Base-by-base conservation (phyloP, 2,797 vertebrate genomes). In the Eremophila alpestris region DNA sequence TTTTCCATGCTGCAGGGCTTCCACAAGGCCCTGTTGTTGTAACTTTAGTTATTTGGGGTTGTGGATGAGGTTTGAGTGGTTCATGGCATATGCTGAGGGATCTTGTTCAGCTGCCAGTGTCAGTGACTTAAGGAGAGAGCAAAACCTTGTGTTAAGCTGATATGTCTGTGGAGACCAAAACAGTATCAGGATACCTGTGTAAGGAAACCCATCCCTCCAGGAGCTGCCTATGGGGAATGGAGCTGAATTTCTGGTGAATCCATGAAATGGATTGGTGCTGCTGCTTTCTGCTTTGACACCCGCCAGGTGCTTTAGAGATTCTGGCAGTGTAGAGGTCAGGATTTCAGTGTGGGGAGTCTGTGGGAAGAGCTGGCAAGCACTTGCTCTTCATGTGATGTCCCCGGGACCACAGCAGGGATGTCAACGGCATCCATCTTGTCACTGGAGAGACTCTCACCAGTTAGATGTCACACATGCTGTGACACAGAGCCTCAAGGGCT, bases 371-470 rank as follows among this genome's bases (percentile, higher is more conserved):
- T 32, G 48, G 16, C 10, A 43, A 75, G 49, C 5, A 3, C 34
- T 45, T 58, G 18, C 29, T 24, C 11, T 43, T 69, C 20, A 0
- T 22, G 24, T 58, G 38, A 38, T 0, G 0, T 24, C 22, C 20
- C 27, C 32, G 27, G n/a, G 26, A 56, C 13, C 3, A 9, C 41
- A 63, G 40, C 20, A 77, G 29, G 22, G 55, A 51, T 23, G 5
- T 38, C 86, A 30, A 27, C 56, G 29, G 13, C 52, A 32, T 55
- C 45, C 41, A 30, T 75, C 19, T 20, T 67, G 77, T 55, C 15
- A 30, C 27, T 48, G 70, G 29, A 64, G 58, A 43, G 18, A 40
- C 2, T 45, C 20, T 79, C 40, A 32, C 49, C 1, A 2, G 29
- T 56, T 73, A 63, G 18, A 32, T 48, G n/a, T 43, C 21, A 40